A percentile compares a stretch with the other conserved stretches of the same genome.
Evolutionary conservation across 2,888 invertebrate genomes (phyloP).

Genomic region (Athetis lepigone): DNA sequence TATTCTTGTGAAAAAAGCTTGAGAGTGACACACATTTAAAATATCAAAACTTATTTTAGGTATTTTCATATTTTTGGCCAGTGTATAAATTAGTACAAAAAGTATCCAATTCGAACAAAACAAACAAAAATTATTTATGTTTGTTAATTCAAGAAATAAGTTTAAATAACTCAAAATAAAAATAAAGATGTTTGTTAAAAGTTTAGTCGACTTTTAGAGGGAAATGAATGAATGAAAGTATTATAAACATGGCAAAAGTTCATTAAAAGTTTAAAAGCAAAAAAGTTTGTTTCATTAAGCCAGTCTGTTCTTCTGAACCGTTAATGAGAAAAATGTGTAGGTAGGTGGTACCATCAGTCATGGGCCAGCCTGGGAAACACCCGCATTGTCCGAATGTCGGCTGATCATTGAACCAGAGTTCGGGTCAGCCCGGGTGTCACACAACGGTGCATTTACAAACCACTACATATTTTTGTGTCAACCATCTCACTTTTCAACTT

Average conservation of each 20-base stretch:
- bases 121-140: too few relatives aligned
- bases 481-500: conserved; percentile 63
- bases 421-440: conserved; percentile 68
- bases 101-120: too few relatives aligned
- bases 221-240: background rate
- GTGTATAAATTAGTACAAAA: too few relatives aligned
- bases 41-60: too few relatives aligned
- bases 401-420: conserved; percentile 65
- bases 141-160: background rate
- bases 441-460: conserved; percentile 76
- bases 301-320: conserved; percentile 7
- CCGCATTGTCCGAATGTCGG: conserved; percentile 73
- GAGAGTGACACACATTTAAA: too few relatives aligned
- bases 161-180: background rate
- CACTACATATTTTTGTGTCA: conserved; percentile 62
- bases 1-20: too few relatives aligned
- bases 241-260: background rate
- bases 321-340: conserved; percentile 43
- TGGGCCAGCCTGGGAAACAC: conserved; percentile 56
- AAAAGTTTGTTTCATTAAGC: conserved; percentile 6
- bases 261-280: conserved; percentile 10
- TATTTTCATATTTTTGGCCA: too few relatives aligned
- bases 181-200: too few relatives aligned
- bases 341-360: conserved; percentile 49
- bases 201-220: background rate